A percentile compares a stretch with the other conserved stretches of the same genome.
Conservation (phyloP, 2,888 invertebrate genomes). For the Hirtodrosophila trivittata region DNA sequence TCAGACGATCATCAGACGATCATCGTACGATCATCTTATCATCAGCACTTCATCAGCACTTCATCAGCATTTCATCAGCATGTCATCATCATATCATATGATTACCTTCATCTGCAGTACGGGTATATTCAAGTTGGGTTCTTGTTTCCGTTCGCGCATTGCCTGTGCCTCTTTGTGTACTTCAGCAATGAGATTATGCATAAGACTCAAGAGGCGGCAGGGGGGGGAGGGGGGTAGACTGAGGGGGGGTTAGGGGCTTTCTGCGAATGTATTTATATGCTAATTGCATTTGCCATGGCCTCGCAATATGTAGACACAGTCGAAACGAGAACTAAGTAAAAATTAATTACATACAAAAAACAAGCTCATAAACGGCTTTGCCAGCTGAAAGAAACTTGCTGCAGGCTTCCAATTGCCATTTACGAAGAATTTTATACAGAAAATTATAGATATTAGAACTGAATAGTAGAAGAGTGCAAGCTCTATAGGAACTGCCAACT, state of each 20-base stretch:
- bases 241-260: conserved; percentile 13
- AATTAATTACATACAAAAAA: conserved; percentile 45
- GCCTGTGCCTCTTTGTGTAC: conserved; percentile 3
- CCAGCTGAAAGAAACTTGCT: conserved; percentile 20
- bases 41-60: no score
- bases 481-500: not conserved
- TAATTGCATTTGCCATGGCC: conserved; percentile 61
- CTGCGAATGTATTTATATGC: conserved; percentile 68
- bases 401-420: conserved; percentile 26
- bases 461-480: not conserved
- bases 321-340: conserved; percentile 19
- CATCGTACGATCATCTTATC: no score
- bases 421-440: not conserved
- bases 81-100: not conserved
- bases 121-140: conserved; percentile 30
- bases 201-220: conserved; percentile 20
- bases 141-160: conserved; percentile 7
- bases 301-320: conserved; percentile 11
- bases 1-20: no score
- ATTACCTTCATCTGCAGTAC: not conserved
- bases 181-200: conserved; percentile 33
- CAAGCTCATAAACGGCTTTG: conserved; percentile 26
- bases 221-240: not conserved
- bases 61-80: no score
- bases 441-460: conserved; percentile 1